Percentiles rank a stretch among this genome's conserved stretches.
These are phyloP conservation scores for Aporophyla lueneburgensis DNA, from an alignment of 2,888 invertebrate genomes.

Conservation along the genomic window DNA sequence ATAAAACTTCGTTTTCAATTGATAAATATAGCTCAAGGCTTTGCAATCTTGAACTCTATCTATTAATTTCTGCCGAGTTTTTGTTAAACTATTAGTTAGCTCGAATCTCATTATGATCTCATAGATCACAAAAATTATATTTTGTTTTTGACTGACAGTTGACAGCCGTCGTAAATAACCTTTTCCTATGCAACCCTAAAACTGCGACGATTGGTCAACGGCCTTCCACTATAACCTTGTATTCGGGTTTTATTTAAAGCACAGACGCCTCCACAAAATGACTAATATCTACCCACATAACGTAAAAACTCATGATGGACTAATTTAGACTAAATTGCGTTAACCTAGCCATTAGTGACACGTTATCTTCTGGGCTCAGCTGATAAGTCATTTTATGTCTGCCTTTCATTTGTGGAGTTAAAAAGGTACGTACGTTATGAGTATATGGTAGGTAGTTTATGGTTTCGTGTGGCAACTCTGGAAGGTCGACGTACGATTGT, in stretches of 20 bases:
- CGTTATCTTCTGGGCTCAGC: slow-evolving; percentile 58
- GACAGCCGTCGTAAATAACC: not conserved
- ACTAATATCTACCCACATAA: slow-evolving; percentile 59
- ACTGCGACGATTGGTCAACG: slow-evolving; percentile 54
- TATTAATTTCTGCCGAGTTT: not conserved
- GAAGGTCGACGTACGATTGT: slow-evolving; percentile 41
- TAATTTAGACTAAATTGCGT: slow-evolving; percentile 62
- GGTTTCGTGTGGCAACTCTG: slow-evolving; percentile 42
- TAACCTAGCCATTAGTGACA: slow-evolving; percentile 59
- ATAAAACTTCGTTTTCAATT: not conserved
- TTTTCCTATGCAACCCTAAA: slow-evolving; percentile 50
- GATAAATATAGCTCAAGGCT: not conserved
- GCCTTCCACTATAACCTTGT: slow-evolving; percentile 66
- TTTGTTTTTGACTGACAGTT: not conserved
- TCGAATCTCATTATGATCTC: not conserved
- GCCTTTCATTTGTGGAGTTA: slow-evolving; percentile 46
- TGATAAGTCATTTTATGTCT: slow-evolving; percentile 62
- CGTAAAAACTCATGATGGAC: slow-evolving; percentile 55
- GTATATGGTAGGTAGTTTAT: slow-evolving; percentile 25
- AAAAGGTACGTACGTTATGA: slow-evolving; percentile 21
- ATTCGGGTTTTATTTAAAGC: slow-evolving; percentile 59
- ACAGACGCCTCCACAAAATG: slow-evolving; percentile 57
- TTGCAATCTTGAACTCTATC: not conserved
- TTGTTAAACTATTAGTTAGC: not conserved
- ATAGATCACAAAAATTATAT: not conserved